Evolutionary conservation across 2,113 vertebrate genomes (phyloP).

Genomic region (Dasypus novemcinctus): DNA sequence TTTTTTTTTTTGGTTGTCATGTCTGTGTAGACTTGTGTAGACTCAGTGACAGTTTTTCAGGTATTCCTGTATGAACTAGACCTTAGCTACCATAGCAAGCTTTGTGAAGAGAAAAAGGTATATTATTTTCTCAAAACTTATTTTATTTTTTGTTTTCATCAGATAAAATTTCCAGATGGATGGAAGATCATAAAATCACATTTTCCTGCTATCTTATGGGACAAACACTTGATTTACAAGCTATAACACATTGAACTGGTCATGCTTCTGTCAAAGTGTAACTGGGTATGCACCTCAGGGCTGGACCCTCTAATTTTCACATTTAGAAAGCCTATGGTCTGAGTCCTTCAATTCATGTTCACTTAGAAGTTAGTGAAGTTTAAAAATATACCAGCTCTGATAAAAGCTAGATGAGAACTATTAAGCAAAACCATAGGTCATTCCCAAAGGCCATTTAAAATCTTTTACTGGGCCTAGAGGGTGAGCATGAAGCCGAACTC

Average conservation of each 20-base stretch:
- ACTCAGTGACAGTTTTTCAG: neutral
- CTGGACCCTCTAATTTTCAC: neutral
- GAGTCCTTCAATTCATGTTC: neutral
- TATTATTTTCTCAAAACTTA: slow-evolving; percentile 26
- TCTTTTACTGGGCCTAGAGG: neutral
- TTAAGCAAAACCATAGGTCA: neutral
- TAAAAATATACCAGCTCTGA: neutral
- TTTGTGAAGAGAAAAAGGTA: neutral
- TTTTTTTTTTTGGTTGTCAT: neutral
- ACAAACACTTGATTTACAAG: slow-evolving; percentile 23
- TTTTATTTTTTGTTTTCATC: neutral
- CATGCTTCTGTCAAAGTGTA: slow-evolving; percentile 24
- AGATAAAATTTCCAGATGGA: slow-evolving; percentile 50
- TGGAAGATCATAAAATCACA: neutral
- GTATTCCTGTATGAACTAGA: neutral
- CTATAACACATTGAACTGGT: neutral
- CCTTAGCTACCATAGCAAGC: neutral
- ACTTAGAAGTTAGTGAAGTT: slow-evolving; percentile 18
- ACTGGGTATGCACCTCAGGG: neutral
- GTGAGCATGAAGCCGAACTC: neutral
- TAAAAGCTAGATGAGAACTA: neutral
- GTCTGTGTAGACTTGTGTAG: neutral
- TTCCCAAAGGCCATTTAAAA: neutral
- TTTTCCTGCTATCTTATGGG: slow-evolving; percentile 23
- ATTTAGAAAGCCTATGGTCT: slow-evolving; percentile 29